These are phyloP conservation scores for Nephotettix cincticeps DNA, from an alignment of 1,140 invertebrate genomes.

Conservation along the genomic window DNA sequence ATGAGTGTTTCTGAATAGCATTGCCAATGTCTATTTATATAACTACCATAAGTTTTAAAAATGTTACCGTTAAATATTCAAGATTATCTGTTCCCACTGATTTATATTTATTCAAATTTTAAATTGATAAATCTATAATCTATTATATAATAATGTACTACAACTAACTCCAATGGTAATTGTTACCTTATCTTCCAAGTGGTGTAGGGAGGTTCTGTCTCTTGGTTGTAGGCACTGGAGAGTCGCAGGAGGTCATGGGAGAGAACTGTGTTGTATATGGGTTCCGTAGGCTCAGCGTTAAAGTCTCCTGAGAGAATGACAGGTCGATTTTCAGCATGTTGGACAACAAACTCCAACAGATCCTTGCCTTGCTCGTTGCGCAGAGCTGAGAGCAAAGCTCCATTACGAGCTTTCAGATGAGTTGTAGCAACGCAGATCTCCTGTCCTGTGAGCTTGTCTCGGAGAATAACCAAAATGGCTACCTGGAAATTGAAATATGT, in stretches of 20 bases:
- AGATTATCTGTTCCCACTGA: no score
- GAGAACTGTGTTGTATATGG: constrained; percentile 63
- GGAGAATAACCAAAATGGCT: constrained; percentile 59
- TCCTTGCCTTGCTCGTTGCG: constrained; percentile 76
- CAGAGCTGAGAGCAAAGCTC: constrained; percentile 64
- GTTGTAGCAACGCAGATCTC: constrained; percentile 71
- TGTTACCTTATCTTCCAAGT: constrained; percentile 68
- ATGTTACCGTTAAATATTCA: no score
- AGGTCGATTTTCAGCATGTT: constrained; percentile 54
- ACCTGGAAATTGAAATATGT: constrained; percentile 52
- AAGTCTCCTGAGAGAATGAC: constrained; percentile 75
- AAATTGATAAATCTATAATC: no score
- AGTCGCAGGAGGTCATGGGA: constrained; percentile 49
- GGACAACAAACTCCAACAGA: constrained; percentile 60
- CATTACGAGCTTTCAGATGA: constrained; percentile 74
- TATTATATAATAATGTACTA: no score
- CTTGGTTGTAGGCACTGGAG: constrained; percentile 48
- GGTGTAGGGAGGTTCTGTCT: constrained; percentile 66
- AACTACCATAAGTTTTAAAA: no score
- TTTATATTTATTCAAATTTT: no score
- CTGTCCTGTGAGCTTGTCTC: constrained; percentile 53
- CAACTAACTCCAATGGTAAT: no score
- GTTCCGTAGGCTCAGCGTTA: constrained; percentile 74
- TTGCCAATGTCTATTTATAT: no score
- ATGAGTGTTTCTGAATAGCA: no score